These are phyloP conservation scores for Malaclemys terrapin DNA, from an alignment of 2,113 vertebrate species.

Conservation along the genomic window DNA sequence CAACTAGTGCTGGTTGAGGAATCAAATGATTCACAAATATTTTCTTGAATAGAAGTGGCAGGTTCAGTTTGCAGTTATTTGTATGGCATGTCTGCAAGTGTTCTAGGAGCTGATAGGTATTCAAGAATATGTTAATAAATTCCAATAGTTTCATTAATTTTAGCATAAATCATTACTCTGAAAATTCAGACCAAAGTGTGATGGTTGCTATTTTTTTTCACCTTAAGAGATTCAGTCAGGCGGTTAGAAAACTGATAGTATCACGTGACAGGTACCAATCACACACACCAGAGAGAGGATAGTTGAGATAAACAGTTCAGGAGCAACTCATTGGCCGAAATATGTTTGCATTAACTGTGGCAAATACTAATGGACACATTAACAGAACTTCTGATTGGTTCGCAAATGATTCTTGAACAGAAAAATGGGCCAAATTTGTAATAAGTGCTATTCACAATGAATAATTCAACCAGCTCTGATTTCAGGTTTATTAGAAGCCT, in stretches of 20 bases:
- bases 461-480: background rate
- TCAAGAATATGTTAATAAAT: background rate
- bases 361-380: background rate
- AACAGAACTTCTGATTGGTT: background rate
- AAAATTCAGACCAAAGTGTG: background rate
- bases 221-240: accelerated
- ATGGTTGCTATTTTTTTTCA: background rate
- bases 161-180: background rate
- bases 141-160: background rate
- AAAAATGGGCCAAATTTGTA: background rate
- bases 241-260: background rate
- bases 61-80: background rate
- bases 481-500: background rate
- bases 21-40: background rate
- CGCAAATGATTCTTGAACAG: background rate
- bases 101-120: background rate
- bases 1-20: background rate
- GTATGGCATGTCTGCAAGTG: background rate
- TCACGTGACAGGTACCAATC: background rate
- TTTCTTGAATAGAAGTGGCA: background rate
- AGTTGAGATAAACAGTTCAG: background rate
- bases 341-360: background rate
- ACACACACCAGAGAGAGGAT: background rate
- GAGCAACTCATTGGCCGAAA: background rate
- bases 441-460: background rate